Base-by-base conservation (phyloP, 2,797 vertebrate species). In the Macropus fuliginosus region DNA sequence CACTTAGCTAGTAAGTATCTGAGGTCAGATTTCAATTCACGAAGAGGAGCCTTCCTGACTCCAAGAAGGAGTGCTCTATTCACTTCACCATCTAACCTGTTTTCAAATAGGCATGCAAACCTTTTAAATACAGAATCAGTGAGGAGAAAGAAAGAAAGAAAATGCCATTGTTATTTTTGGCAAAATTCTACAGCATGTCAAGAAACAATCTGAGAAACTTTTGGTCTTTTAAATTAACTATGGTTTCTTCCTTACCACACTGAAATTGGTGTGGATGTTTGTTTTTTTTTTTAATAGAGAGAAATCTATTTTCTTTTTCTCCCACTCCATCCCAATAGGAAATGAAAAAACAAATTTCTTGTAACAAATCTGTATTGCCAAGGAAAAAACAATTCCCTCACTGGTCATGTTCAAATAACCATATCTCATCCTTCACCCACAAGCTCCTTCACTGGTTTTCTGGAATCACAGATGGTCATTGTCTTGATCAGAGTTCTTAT, bases 111-210 rank as follows among this genome's bases (percentile, higher is more conserved):
- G n/a, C 4, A 91, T 8, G 3, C 54, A 62, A 56, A 27, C n/a
- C 56, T 92, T 94, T 52, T 24, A 56, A 89, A 91, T 55, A 57
- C 13, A 91, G 54, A 93, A n/a, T 13, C 18, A 10, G 16, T n/a
- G 3, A 29, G 21, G 9, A 54, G 12, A 90, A 93, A 95, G 92
- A 81, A 56, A 34, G 91, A 74, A 0, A 52, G 46, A 87, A 91
- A 96, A 46, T 16, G 56, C 1, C 46, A 91, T n/a, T 93, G 87
- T 54, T 16, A 54, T 66, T 87, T 94, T 56, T 16, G 4, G 27
- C 56, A 50, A 94, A 95, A 96, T 90, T 18, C 46, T 40, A 21
- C 93, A 21, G 57, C 6, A 21, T n/a, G 54, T 91, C 92, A 95
- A 90, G 93, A 96, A 91, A 12, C 52, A 24, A n/a, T 5, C 46